A percentile compares a stretch with the other conserved stretches of the same genome.
Evolutionary conservation across 2,797 vertebrate genomes (phyloP).

Genomic region (Neosalanx taihuensis): DNA sequence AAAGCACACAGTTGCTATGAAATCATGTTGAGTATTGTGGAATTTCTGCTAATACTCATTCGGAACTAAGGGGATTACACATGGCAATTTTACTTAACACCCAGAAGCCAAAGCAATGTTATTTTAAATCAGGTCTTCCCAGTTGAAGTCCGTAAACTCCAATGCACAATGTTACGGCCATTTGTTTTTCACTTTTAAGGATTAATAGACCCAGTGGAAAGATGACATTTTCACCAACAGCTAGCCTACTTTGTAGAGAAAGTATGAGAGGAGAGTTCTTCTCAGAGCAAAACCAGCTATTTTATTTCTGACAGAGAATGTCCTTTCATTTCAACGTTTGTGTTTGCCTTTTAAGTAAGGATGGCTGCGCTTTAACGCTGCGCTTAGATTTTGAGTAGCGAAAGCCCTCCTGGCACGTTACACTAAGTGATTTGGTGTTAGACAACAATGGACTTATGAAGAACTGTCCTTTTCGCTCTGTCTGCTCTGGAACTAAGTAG

Average conservation of each 20-base stretch:
- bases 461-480: slow-evolving; percentile 56
- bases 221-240: neutral
- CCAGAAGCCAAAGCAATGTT: slow-evolving; percentile 58
- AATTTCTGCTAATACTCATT: slow-evolving; percentile 65
- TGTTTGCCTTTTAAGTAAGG: slow-evolving; percentile 33
- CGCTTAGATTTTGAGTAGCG: slow-evolving; percentile 59
- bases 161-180: neutral
- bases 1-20: slow-evolving; percentile 60
- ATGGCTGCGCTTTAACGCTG: slow-evolving; percentile 60
- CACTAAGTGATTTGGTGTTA: slow-evolving; percentile 66
- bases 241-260: neutral
- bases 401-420: slow-evolving; percentile 58
- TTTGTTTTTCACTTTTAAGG: slow-evolving; percentile 1
- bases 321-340: neutral
- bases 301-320: neutral
- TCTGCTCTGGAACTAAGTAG: slow-evolving; percentile 58
- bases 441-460: slow-evolving; percentile 68
- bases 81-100: slow-evolving; percentile 65
- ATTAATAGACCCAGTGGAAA: neutral
- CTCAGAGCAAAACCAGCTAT: neutral
- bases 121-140: slow-evolving; percentile 54
- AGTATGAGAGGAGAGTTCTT: no score
- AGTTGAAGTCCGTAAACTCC: slow-evolving; percentile 19
- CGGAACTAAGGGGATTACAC: slow-evolving; percentile 72
- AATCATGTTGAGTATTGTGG: slow-evolving; percentile 66